phyloP scores from a whole-genome alignment of 1,140 invertebrate genomes.

The Drosophila obscura region DNA sequence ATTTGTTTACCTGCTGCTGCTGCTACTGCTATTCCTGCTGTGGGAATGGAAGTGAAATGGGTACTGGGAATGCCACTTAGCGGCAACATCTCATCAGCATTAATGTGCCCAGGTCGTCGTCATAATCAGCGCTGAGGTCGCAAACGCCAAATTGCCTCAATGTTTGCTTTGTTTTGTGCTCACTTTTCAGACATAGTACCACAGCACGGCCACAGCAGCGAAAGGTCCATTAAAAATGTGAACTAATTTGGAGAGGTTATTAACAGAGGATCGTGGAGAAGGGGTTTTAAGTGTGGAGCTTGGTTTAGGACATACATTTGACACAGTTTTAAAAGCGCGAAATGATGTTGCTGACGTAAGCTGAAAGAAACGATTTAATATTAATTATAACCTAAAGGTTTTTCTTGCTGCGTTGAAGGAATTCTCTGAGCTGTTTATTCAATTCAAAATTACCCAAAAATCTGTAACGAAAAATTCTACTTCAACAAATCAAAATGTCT shows the following conservation, averaged over 20 bases:
- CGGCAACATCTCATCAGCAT: conserved; percentile 76
- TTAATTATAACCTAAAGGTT: too few species aligned
- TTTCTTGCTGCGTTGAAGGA: too few species aligned
- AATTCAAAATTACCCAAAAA: too few species aligned
- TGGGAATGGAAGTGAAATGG: conserved; percentile 39
- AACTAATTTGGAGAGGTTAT: conserved; percentile 48
- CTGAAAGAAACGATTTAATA: too few species aligned
- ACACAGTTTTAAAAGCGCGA: conserved; percentile 9
- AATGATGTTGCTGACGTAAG: background rate
- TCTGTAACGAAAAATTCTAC: too few species aligned
- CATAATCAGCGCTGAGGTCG: conserved; percentile 70
- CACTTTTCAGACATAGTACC: too few species aligned
- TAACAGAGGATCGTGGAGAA: conserved; percentile 19
- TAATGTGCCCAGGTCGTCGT: conserved; percentile 74
- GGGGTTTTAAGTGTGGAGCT: background rate
- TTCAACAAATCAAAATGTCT: too few species aligned
- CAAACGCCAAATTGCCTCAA: conserved; percentile 62
- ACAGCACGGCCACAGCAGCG: background rate
- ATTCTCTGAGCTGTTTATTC: too few species aligned
- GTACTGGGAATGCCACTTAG: conserved; percentile 74
- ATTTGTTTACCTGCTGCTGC: conserved; percentile 56
- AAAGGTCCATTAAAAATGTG: conserved; percentile 51
- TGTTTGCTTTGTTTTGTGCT: conserved; percentile 25
- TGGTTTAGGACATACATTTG: background rate
- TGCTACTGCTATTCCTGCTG: conserved; percentile 1